These are phyloP conservation scores for Sphenopsis melanotis DNA, from an alignment of 2,797 vertebrate genomes.

Conservation along the genomic window DNA sequence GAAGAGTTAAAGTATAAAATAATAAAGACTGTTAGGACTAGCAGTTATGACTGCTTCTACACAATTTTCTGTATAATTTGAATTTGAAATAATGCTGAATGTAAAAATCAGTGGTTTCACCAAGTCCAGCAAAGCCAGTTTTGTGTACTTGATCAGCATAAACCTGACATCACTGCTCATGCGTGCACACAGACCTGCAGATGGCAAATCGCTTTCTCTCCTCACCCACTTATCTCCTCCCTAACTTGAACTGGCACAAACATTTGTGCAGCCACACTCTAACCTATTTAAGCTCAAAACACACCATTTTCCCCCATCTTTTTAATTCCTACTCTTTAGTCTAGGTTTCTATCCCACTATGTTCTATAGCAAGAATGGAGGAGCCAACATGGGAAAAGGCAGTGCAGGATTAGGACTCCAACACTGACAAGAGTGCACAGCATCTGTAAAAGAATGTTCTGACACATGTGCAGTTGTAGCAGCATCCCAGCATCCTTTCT, in stretches of 20 bases:
- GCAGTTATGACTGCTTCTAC: not conserved
- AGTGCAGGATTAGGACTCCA: not conserved
- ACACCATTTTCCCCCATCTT: fast-evolving
- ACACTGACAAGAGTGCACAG: fast-evolving
- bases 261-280: not conserved
- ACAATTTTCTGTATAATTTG: not conserved
- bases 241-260: not conserved
- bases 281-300: not conserved
- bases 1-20: not conserved
- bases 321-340: not conserved
- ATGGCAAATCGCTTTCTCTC: not conserved
- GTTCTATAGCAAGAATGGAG: not conserved
- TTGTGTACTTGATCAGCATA: not conserved
- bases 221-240: not conserved
- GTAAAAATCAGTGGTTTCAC: not conserved
- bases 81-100: not conserved
- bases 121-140: not conserved
- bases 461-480: not conserved
- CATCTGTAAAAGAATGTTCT: not conserved
- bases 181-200: not conserved
- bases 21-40: not conserved
- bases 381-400: not conserved
- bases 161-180: not conserved
- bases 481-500: not conserved
- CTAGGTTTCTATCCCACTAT: not conserved